These are phyloP conservation scores for Hydropsyche betteni DNA, from an alignment of 2,888 invertebrate species.

Conservation along the genomic window DNA sequence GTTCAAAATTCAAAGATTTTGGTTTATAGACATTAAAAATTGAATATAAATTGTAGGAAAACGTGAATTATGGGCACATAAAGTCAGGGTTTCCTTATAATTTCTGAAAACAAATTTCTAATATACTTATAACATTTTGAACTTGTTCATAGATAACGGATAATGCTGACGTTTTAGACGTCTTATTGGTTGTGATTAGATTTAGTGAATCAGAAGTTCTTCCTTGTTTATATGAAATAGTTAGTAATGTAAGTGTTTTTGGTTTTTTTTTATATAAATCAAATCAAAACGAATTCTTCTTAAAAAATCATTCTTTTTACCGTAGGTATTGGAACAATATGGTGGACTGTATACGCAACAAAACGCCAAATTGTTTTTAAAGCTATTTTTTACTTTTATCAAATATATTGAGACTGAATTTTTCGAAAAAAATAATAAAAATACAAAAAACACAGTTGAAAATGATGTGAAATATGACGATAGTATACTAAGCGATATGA, in stretches of 20 bases:
- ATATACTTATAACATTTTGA: not conserved
- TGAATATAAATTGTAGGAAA: no score
- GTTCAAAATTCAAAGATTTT: no score
- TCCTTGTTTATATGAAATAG: slow-evolving; percentile 73
- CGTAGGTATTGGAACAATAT: slow-evolving; percentile 55
- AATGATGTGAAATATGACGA: slow-evolving; percentile 47
- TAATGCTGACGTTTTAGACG: slow-evolving; percentile 74
- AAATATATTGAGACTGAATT: slow-evolving; percentile 60
- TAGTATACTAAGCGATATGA: slow-evolving; percentile 58
- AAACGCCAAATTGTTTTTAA: slow-evolving; percentile 70
- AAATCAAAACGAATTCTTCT: no score
- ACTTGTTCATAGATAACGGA: slow-evolving; percentile 62
- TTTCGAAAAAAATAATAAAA: slow-evolving; percentile 35
- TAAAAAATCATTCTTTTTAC: not conserved
- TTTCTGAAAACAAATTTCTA: no score
- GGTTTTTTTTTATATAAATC: no score
- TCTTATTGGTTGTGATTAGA: slow-evolving; percentile 76
- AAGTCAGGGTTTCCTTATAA: no score
- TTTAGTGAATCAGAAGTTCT: slow-evolving; percentile 73
- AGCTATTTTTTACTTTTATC: slow-evolving; percentile 76
- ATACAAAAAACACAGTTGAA: slow-evolving; percentile 4
- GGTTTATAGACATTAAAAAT: no score
- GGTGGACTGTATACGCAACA: slow-evolving; percentile 62
- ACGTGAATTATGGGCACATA: no score
- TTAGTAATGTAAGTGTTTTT: slow-evolving; percentile 69